Evolutionary conservation across 2,113 vertebrate genomes (phyloP).

Genomic region (Nyctibius bracteatus): DNA sequence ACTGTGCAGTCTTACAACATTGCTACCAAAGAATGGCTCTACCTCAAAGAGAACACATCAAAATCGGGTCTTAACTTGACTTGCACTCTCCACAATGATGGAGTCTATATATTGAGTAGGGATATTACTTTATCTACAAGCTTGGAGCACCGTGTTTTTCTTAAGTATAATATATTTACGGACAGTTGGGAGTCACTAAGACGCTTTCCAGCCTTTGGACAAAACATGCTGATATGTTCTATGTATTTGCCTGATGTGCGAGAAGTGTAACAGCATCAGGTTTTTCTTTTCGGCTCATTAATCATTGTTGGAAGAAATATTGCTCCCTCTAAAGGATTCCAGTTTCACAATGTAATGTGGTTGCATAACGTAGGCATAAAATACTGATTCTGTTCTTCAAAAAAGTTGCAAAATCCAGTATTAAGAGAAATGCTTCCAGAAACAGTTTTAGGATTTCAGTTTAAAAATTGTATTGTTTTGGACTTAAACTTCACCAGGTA

Average conservation of each 20-base stretch:
- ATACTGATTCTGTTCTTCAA: neutral
- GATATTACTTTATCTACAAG: constrained; percentile 86
- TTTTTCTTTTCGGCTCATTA: neutral
- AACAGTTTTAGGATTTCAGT: neutral
- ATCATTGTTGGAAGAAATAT: neutral
- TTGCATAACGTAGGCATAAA: neutral
- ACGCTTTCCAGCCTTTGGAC: constrained; percentile 86
- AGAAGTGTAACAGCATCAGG: constrained; percentile 34
- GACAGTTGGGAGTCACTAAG: constrained; percentile 89
- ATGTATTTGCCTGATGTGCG: constrained; percentile 84
- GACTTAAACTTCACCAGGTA: neutral
- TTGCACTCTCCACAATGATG: constrained; percentile 91
- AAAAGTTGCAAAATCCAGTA: neutral
- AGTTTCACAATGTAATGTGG: neutral
- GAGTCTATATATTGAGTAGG: constrained; percentile 93
- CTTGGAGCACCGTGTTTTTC: constrained; percentile 87
- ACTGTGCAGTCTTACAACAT: constrained; percentile 90
- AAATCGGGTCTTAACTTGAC: constrained; percentile 94
- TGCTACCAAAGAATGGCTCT: constrained; percentile 85
- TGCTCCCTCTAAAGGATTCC: neutral
- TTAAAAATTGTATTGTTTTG: neutral
- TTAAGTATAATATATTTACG: constrained; percentile 91
- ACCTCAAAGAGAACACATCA: constrained; percentile 88
- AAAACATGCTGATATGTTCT: constrained; percentile 91
- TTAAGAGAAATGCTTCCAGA: neutral